Percentiles rank a stretch among this genome's conserved stretches.
Evolutionary conservation across 1,140 invertebrate species (phyloP).

Genomic region (Bombus waltoni): DNA sequence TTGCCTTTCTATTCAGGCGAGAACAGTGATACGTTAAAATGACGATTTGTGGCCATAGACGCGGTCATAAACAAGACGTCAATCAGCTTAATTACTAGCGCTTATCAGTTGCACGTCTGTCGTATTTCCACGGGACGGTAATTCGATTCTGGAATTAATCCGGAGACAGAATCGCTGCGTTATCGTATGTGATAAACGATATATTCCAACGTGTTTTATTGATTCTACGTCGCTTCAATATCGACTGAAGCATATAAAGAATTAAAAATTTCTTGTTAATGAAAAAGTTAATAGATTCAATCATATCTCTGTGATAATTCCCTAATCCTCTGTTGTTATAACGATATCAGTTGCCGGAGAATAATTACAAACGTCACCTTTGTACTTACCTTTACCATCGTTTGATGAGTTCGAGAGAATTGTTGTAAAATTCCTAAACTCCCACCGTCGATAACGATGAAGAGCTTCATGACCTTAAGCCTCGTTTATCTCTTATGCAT

Average conservation of each 20-base stretch:
- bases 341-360: neutral
- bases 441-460: neutral
- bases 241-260: neutral
- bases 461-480: neutral
- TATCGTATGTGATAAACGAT: neutral
- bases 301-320: neutral
- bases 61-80: constrained; percentile 33
- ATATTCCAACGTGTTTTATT: neutral
- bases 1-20: neutral
- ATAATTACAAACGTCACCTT: neutral
- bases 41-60: constrained; percentile 13
- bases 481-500: too few relatives aligned
- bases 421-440: neutral
- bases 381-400: too few relatives aligned
- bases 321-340: neutral
- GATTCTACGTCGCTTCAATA: neutral
- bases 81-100: constrained; percentile 51
- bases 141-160: constrained; percentile 18
- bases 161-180: neutral
- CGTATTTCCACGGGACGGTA: constrained; percentile 9
- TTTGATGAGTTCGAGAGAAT: neutral
- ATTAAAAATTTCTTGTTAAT: neutral
- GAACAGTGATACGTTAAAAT: constrained; percentile 29
- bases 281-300: neutral
- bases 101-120: constrained; percentile 42